Conservation (phyloP, 2,797 vertebrate species). For the Sebastes taczanowskii region DNA sequence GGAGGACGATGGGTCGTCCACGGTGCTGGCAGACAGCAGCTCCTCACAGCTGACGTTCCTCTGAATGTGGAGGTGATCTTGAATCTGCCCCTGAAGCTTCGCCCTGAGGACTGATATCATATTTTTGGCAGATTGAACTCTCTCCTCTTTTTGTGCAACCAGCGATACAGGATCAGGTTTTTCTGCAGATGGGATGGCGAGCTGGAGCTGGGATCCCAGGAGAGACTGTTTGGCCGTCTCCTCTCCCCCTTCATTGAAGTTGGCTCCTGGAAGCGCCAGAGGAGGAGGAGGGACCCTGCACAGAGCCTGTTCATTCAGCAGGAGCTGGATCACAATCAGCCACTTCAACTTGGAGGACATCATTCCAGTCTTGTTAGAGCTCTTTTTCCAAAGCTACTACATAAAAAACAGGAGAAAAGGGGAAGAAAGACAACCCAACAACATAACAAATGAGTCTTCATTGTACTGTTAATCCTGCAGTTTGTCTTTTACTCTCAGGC, state of each 20-base stretch:
- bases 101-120: constrained; percentile 59
- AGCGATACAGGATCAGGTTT: background rate
- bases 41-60: constrained; percentile 78
- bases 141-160: constrained; percentile 15
- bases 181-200: background rate
- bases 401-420: constrained; percentile 1
- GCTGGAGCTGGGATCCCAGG: constrained; percentile 26
- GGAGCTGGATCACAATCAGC: constrained; percentile 77
- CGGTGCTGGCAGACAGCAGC: constrained; percentile 74
- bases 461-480: background rate
- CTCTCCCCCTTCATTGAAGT: background rate
- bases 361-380: constrained; percentile 23
- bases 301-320: constrained; percentile 72
- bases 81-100: constrained; percentile 62
- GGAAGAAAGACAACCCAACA: constrained; percentile 18
- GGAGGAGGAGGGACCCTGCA: constrained; percentile 53
- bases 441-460: background rate
- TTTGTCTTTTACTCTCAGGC: background rate
- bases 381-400: constrained; percentile 26
- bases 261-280: constrained; percentile 6
- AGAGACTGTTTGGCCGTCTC: constrained; percentile 7
- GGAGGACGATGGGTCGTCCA: constrained; percentile 71
- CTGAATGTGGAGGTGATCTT: constrained; percentile 35
- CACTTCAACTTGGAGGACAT: constrained; percentile 73
- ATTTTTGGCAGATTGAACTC: constrained; percentile 47